Conservation (phyloP, 1,140 invertebrate genomes). For the Leguminivora glycinivorella region DNA sequence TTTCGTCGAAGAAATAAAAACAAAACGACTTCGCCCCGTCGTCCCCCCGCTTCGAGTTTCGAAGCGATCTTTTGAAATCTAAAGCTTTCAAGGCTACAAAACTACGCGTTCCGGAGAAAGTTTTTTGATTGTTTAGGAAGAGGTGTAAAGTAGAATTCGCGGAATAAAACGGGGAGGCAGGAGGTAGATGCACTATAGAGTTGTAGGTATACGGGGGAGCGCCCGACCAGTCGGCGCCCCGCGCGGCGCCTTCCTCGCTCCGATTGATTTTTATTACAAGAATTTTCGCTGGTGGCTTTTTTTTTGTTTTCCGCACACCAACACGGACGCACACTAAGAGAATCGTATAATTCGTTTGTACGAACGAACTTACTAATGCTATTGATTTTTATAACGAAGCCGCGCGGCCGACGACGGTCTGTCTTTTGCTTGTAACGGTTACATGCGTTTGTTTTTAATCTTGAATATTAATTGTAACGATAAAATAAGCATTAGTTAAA, state of each 20-base stretch:
- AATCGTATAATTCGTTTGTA: conserved; percentile 77
- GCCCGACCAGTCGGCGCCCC: conserved; percentile 68
- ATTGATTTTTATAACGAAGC: conserved; percentile 76
- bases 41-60: conserved; percentile 45
- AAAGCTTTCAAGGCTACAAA: background rate
- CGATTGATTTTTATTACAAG: conserved; percentile 81
- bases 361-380: conserved; percentile 73
- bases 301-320: conserved; percentile 74
- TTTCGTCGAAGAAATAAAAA: conserved; percentile 77
- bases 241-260: conserved; percentile 71
- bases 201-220: conserved; percentile 53
- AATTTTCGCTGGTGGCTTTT: conserved; percentile 73
- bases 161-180: conserved; percentile 30
- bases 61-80: conserved; percentile 1
- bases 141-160: conserved; percentile 29
- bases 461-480: background rate
- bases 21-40: conserved; percentile 66
- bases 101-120: conserved; percentile 16
- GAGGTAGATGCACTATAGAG: conserved; percentile 59
- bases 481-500: background rate
- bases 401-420: conserved; percentile 13
- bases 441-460: background rate
- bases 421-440: conserved; percentile 4
- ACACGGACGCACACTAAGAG: conserved; percentile 65
- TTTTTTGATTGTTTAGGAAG: conserved; percentile 33